Evolutionary conservation across 2,888 invertebrate species (phyloP).

Genomic region (Vesta saturnalis): DNA sequence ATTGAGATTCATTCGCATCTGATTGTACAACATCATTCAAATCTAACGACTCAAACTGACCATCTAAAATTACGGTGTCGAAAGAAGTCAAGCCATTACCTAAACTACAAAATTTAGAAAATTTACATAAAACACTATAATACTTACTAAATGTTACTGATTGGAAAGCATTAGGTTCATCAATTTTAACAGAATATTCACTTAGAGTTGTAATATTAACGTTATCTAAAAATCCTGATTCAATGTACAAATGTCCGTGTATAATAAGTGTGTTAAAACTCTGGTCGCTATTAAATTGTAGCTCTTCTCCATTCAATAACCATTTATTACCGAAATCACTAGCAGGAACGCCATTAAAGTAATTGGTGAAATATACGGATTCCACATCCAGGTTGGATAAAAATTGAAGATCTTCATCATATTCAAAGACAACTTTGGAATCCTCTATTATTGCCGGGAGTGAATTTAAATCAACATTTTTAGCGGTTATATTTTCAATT

Average conservation of each 20-base stretch:
- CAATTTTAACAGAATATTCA: slow-evolving; percentile 57
- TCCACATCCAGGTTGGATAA: slow-evolving; percentile 47
- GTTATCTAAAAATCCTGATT: slow-evolving; percentile 58
- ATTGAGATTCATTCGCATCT: slow-evolving; percentile 44
- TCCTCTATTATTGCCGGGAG: slow-evolving; percentile 37
- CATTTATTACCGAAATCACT: slow-evolving; percentile 60
- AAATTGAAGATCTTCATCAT: slow-evolving; percentile 34
- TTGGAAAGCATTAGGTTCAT: slow-evolving; percentile 57
- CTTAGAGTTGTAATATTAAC: slow-evolving; percentile 56
- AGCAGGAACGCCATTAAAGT: slow-evolving; percentile 60
- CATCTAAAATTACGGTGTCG: slow-evolving; percentile 48
- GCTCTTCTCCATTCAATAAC: slow-evolving; percentile 56
- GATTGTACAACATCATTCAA: slow-evolving; percentile 61
- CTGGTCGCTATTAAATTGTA: slow-evolving; percentile 51
- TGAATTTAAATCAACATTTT: slow-evolving; percentile 38
- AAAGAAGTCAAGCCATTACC: slow-evolving; percentile 29
- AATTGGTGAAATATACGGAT: slow-evolving; percentile 58
- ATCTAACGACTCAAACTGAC: slow-evolving; percentile 59
- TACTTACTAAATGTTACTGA: slow-evolving; percentile 61
- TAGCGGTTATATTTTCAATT: slow-evolving; percentile 48
- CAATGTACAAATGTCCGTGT: slow-evolving; percentile 53
- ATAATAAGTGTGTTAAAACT: slow-evolving; percentile 55
- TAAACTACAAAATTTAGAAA: slow-evolving; percentile 13
- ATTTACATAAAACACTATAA: slow-evolving; percentile 2
- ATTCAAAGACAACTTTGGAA: slow-evolving; percentile 29